A percentile compares a stretch with the other conserved stretches of the same genome.
Evolutionary conservation across 2,113 vertebrate genomes (phyloP).

Genomic region (Gulo gulo): DNA sequence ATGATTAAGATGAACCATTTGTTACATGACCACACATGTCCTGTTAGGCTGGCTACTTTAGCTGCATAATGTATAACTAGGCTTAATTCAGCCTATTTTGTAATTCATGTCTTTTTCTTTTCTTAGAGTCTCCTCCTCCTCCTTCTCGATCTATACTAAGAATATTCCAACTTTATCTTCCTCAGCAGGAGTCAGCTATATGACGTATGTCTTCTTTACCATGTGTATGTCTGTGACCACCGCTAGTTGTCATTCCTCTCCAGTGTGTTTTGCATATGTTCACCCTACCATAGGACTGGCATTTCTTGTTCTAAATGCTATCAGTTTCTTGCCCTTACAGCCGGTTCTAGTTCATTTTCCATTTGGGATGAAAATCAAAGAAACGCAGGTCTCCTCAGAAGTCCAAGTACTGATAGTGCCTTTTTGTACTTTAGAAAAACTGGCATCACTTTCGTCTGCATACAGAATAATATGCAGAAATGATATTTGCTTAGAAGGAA

Average conservation of each 20-base stretch:
- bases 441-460: neutral
- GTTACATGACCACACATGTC: neutral
- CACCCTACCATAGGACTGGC: neutral
- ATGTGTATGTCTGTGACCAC: neutral
- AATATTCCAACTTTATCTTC: conserved; percentile 68
- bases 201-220: conserved; percentile 60
- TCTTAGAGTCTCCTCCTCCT: conserved; percentile 59
- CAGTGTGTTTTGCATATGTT: neutral
- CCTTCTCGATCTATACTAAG: conserved; percentile 58
- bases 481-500: neutral
- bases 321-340: neutral
- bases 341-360: neutral
- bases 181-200: conserved; percentile 44
- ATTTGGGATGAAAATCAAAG: neutral
- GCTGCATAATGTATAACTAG: neutral
- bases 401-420: neutral
- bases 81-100: neutral
- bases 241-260: neutral
- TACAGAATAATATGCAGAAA: neutral
- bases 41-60: neutral
- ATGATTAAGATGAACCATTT: neutral
- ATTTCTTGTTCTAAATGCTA: neutral
- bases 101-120: conserved; percentile 71
- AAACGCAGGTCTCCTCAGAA: neutral
- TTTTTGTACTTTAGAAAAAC: conserved; percentile 8